Evolutionary conservation across 2,113 vertebrate species (phyloP), one percentile per base, ranked within the genome.

Genomic region (Turnix velox): DNA sequence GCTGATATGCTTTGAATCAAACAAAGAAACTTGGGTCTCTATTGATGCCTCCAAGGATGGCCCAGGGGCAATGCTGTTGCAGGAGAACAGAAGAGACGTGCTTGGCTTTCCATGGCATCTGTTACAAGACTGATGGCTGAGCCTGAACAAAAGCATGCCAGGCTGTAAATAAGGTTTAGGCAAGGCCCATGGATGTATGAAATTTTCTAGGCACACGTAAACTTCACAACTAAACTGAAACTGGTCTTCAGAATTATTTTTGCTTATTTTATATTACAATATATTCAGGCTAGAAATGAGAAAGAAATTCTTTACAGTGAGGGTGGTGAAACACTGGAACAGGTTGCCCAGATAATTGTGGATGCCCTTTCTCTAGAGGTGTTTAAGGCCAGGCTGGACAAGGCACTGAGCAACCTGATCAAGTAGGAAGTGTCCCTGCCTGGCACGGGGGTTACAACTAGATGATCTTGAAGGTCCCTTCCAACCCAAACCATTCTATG

Each of bases 1-100:
- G 87, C 37, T 85, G 89, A 95, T 93, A 75, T 72, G 74, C 92
- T 96, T 91, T 91, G 84, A 96, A 91, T 87, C 74, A 94, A 84
- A 92, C 61, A 87, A 76, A 96, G 62, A 79, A 88, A 83, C 35
- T 54, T 68, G 69, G 58, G 74, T 92, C 86, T 93, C 92, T 91
- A 15, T 87, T 95, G 88, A 92, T 87, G 87, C 81, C 95, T 92
- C 66, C 58, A 61, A 91, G 94, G 91, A 94, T 76, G 42, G 88
- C 91, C 87, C 67, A 93, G 71, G 92, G 92, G 94, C 92, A 88
- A 40, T 69, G 71, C 55, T 93, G 81, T 82, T 92, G 84, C 74
- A 84, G 69, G 52, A 94, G 86, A 94, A 91, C 74, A 87, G 88
- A 86, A 90, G 63, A 84, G 74, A 87, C 1, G 24, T 18, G 7